Evolutionary conservation across 2,113 vertebrate species (phyloP).

Genomic region (Paedocypris sp.): DNA sequence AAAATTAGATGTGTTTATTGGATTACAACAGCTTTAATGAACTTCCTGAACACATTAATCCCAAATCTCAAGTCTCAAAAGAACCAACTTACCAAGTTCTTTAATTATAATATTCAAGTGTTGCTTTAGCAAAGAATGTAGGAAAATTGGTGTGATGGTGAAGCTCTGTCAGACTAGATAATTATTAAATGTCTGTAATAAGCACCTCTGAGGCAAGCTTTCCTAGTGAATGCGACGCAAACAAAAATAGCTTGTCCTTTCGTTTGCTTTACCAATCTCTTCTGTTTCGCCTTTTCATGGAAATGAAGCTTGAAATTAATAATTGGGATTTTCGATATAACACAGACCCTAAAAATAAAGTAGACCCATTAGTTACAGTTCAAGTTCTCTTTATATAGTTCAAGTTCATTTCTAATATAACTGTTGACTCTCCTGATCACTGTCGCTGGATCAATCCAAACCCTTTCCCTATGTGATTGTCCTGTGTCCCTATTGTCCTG

Average conservation of each 20-base stretch:
- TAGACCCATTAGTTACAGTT: too few relatives aligned
- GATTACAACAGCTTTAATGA: background rate
- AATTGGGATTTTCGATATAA: too few relatives aligned
- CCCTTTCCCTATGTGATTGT: too few relatives aligned
- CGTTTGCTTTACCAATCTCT: background rate
- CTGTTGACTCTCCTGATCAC: too few relatives aligned
- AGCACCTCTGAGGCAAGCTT: constrained; percentile 9
- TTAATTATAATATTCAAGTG: background rate
- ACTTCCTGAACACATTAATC: background rate
- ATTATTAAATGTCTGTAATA: constrained; percentile 21
- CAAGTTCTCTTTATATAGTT: too few relatives aligned
- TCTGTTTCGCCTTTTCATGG: background rate
- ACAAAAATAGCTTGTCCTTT: constrained; percentile 1
- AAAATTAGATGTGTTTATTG: too few relatives aligned
- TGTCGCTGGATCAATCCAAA: too few relatives aligned
- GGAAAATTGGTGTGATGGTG: constrained; percentile 2
- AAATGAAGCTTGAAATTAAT: too few relatives aligned
- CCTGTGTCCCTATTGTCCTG: too few relatives aligned
- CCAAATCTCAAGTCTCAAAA: background rate
- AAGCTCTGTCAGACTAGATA: constrained; percentile 3
- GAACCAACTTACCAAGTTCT: background rate
- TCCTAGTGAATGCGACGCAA: background rate
- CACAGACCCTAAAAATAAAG: too few relatives aligned
- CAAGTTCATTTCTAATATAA: too few relatives aligned
- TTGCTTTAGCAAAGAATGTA: background rate